Percentiles rank a stretch among this genome's conserved stretches.
Conservation (phyloP, 2,113 vertebrate genomes). For the Oryzias woworae region DNA sequence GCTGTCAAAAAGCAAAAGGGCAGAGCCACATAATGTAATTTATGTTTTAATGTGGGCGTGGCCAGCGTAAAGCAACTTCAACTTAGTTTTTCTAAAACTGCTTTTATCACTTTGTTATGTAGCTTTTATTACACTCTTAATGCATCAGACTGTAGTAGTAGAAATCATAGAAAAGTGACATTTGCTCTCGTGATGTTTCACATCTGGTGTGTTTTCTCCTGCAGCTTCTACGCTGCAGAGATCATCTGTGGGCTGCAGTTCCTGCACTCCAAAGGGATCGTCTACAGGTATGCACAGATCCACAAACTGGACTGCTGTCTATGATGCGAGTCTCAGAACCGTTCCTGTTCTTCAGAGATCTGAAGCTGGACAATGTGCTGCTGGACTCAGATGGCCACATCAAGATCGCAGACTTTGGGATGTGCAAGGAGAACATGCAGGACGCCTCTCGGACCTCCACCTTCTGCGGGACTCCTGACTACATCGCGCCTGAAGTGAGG, state of each 20-base stretch:
- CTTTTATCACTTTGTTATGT: too few species aligned
- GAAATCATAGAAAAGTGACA: too few species aligned
- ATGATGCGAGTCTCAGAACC: neutral
- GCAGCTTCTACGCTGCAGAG: slow-evolving; percentile 96
- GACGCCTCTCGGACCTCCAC: slow-evolving; percentile 87
- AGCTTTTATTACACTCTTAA: too few species aligned
- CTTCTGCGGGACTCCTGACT: slow-evolving; percentile 97
- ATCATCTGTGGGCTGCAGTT: slow-evolving; percentile 96
- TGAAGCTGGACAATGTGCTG: slow-evolving; percentile 95
- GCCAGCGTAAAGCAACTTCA: too few species aligned
- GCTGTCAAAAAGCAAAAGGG: too few species aligned
- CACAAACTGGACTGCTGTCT: neutral
- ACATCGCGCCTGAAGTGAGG: slow-evolving; percentile 93
- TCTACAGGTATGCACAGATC: slow-evolving; percentile 85
- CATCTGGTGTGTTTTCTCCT: neutral
- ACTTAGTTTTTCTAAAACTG: too few species aligned
- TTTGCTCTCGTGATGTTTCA: neutral
- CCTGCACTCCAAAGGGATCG: slow-evolving; percentile 93
- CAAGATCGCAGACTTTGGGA: slow-evolving; percentile 97
- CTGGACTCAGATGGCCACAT: slow-evolving; percentile 94
- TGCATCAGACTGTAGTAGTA: too few species aligned
- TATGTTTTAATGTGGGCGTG: too few species aligned
- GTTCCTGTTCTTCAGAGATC: slow-evolving; percentile 76
- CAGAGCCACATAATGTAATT: too few species aligned
- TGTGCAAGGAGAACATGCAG: slow-evolving; percentile 97